Evolutionary conservation across 2,888 invertebrate genomes (phyloP).

Genomic region (Mongoloraphidia duomilia): DNA sequence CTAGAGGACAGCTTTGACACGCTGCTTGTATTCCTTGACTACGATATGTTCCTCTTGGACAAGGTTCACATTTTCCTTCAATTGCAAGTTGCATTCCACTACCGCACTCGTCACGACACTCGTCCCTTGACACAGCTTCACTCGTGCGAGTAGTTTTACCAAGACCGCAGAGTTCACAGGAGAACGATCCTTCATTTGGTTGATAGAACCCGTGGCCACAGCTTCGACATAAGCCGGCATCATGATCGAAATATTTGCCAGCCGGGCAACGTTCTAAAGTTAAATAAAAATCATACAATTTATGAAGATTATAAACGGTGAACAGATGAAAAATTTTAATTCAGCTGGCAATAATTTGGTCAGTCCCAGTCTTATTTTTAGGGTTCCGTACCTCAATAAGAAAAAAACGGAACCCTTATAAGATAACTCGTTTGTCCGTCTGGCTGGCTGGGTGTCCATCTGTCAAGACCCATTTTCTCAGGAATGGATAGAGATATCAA

Average conservation of each 20-base stretch:
- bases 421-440: no score
- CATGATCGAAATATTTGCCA: constrained; percentile 86
- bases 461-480: no score
- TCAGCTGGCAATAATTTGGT: no score
- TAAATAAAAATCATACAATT: no score
- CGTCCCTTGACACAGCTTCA: constrained; percentile 74
- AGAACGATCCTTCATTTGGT: constrained; percentile 78
- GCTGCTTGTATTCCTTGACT: constrained; percentile 77
- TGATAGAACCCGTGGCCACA: constrained; percentile 94
- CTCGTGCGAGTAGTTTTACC: constrained; percentile 85
- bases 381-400: no score
- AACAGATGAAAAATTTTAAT: no score
- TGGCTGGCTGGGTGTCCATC: no score
- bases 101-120: constrained; percentile 82
- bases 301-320: no score
- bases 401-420: no score
- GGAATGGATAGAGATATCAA: no score
- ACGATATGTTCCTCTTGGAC: constrained; percentile 77
- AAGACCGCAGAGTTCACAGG: constrained; percentile 73
- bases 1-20: constrained; percentile 76
- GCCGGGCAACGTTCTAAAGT: constrained; percentile 72
- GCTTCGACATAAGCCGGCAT: constrained; percentile 73
- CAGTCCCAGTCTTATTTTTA: no score
- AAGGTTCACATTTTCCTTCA: constrained; percentile 84
- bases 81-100: constrained; percentile 72